A percentile compares a stretch with the other conserved stretches of the same genome.
Evolutionary conservation across 1,140 invertebrate genomes (phyloP).

Genomic region (Eulimnadia texana): DNA sequence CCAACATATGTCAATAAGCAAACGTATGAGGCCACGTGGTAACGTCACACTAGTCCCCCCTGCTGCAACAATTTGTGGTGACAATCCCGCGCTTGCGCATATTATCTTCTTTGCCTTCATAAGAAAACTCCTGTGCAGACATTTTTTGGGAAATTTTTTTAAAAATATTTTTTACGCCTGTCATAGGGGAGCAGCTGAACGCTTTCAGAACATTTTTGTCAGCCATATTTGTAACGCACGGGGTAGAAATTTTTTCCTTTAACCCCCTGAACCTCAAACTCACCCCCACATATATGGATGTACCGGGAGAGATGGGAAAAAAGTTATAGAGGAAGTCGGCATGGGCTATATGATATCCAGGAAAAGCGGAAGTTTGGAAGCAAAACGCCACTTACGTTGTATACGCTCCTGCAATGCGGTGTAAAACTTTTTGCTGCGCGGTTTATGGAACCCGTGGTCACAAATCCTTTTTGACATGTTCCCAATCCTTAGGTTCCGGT

Average conservation of each 20-base stretch:
- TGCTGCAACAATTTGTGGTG: background rate
- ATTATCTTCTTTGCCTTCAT: too few species aligned
- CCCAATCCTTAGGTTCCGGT: slow-evolving; percentile 11
- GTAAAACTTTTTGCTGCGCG: background rate
- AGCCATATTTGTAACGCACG: background rate
- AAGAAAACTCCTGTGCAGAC: background rate
- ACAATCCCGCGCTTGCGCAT: background rate
- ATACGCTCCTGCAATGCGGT: background rate
- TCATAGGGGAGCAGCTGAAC: background rate
- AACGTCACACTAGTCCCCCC: background rate
- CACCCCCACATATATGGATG: too few species aligned
- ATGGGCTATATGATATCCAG: background rate
- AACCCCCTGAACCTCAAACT: too few species aligned
- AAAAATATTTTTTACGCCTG: background rate
- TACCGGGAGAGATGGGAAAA: too few species aligned
- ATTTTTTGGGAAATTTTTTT: background rate
- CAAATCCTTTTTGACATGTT: slow-evolving; percentile 12
- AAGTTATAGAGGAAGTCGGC: background rate
- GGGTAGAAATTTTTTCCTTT: too few species aligned
- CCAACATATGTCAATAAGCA: background rate
- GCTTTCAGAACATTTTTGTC: background rate
- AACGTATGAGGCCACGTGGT: background rate
- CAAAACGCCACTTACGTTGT: background rate
- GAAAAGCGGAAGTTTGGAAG: background rate
- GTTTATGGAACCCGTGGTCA: too few species aligned